Evolutionary conservation across 2,113 vertebrate species (phyloP).

Genomic region (Megalops atlanticus): DNA sequence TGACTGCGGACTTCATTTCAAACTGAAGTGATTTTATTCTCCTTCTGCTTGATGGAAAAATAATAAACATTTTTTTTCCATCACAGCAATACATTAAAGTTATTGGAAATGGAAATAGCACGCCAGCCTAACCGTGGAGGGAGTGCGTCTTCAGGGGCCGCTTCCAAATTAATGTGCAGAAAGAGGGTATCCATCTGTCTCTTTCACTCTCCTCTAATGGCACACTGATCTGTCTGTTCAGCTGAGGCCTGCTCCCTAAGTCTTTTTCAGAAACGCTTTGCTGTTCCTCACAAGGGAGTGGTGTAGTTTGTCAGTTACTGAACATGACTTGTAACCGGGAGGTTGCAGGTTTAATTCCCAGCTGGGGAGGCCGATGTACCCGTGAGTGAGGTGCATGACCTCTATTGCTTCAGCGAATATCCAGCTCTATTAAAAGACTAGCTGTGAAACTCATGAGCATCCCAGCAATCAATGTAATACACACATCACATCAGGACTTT

Average conservation of each 20-base stretch:
- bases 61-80: not conserved
- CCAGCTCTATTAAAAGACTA: too few species aligned
- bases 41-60: not conserved
- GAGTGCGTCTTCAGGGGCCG: not conserved
- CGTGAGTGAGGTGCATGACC: too few species aligned
- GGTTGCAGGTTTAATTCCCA: not conserved
- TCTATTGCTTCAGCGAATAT: too few species aligned
- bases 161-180: not conserved
- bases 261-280: not conserved
- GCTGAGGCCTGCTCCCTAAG: not conserved
- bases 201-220: not conserved
- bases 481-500: too few species aligned
- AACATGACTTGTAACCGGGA: not conserved
- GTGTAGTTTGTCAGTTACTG: not conserved
- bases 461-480: too few species aligned
- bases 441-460: too few species aligned
- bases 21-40: not conserved
- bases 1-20: not conserved
- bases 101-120: too few species aligned
- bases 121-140: too few species aligned
- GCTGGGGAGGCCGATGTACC: not conserved
- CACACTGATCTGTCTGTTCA: not conserved
- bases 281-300: not conserved
- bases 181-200: not conserved
- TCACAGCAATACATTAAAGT: too few species aligned